phyloP scores from a whole-genome alignment of 2,888 invertebrate genomes.

The Penaeus monodon region DNA sequence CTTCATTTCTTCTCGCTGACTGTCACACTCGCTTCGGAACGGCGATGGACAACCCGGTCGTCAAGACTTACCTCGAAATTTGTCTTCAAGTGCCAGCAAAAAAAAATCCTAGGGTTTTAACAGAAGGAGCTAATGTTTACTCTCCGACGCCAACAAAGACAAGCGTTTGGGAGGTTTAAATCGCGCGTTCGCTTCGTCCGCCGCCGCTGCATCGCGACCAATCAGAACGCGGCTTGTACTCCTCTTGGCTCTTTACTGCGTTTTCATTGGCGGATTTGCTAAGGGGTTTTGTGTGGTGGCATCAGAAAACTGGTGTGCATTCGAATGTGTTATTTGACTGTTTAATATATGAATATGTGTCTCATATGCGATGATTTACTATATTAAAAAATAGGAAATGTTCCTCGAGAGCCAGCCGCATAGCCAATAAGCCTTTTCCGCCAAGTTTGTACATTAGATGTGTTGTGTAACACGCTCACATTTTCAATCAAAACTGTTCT shows the following conservation, averaged over 20 bases:
- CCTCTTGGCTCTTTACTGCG: background rate
- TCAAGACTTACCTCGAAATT: slow-evolving; percentile 13
- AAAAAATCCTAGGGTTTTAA: background rate
- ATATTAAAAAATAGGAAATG: too few species aligned
- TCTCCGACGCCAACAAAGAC: slow-evolving; percentile 46
- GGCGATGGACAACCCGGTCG: background rate
- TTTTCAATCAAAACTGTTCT: too few species aligned
- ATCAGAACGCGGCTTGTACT: background rate
- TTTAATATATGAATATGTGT: too few species aligned
- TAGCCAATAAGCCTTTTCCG: too few species aligned
- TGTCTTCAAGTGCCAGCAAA: slow-evolving; percentile 3
- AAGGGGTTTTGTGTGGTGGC: background rate
- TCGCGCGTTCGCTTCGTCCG: slow-evolving; percentile 18
- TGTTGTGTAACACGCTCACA: too few species aligned
- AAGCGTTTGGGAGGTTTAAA: slow-evolving; percentile 45
- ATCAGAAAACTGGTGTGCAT: slow-evolving; percentile 9
- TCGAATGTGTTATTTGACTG: too few species aligned
- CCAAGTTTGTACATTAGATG: too few species aligned
- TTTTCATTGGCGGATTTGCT: slow-evolving; percentile 14
- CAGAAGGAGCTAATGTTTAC: slow-evolving; percentile 37
- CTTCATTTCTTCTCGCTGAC: background rate
- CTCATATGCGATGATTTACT: too few species aligned
- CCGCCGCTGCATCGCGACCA: background rate
- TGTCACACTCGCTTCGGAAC: background rate
- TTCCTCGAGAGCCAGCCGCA: too few species aligned